Percentiles rank a stretch among this genome's conserved stretches.
Evolutionary conservation across 2,888 invertebrate genomes (phyloP).

Genomic region (Xanthorhoe spadicearia): DNA sequence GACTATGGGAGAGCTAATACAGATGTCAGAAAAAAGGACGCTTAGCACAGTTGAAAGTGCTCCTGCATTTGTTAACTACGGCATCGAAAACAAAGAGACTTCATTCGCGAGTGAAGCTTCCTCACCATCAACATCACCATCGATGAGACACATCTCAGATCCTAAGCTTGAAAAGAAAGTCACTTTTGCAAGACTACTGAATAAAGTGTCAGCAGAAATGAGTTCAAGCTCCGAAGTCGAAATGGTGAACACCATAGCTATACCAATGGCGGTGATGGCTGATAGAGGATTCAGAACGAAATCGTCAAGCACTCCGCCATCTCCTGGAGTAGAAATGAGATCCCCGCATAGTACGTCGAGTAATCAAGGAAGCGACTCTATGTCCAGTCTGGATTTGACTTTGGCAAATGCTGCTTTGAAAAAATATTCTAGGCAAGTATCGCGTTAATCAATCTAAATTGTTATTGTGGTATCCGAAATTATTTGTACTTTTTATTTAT

Average conservation of each 20-base stretch:
- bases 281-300: slow-evolving; percentile 72
- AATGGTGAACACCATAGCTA: slow-evolving; percentile 81
- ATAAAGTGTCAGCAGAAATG: slow-evolving; percentile 91
- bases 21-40: slow-evolving; percentile 87
- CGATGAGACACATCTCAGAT: slow-evolving; percentile 85
- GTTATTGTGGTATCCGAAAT: too few relatives aligned
- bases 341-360: slow-evolving; percentile 89
- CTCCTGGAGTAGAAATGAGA: slow-evolving; percentile 86
- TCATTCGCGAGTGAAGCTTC: slow-evolving; percentile 84
- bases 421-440: slow-evolving; percentile 77
- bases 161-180: slow-evolving; percentile 91
- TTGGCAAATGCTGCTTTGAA: slow-evolving; percentile 85
- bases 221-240: slow-evolving; percentile 90
- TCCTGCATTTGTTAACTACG: slow-evolving; percentile 78
- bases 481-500: too few relatives aligned
- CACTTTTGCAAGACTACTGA: slow-evolving; percentile 89
- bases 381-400: slow-evolving; percentile 89
- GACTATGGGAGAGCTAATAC: slow-evolving; percentile 89
- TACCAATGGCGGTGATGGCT: slow-evolving; percentile 77
- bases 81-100: slow-evolving; percentile 84
- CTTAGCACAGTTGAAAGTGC: slow-evolving; percentile 78
- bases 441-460: too few relatives aligned
- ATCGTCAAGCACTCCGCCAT: slow-evolving; percentile 85
- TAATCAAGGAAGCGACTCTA: slow-evolving; percentile 91
- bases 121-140: slow-evolving; percentile 82